These are phyloP conservation scores for Drosophila percnosoma DNA, from an alignment of 2,888 invertebrate genomes.

Conservation along the genomic window DNA sequence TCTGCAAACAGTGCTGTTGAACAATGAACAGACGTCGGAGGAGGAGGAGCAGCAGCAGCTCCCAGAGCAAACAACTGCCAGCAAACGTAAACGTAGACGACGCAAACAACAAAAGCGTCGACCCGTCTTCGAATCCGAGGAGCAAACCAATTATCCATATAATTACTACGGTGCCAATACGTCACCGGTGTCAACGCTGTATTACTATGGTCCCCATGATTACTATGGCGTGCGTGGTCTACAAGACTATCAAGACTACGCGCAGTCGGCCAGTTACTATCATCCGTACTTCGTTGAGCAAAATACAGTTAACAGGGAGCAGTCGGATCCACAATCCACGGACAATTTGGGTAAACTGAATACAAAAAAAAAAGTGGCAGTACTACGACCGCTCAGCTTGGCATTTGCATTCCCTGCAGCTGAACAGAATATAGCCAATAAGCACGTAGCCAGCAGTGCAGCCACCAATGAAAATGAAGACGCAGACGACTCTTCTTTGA, in stretches of 20 bases:
- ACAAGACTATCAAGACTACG: slow-evolving; percentile 38
- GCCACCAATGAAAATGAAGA: slow-evolving; percentile 16
- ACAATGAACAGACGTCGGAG: background rate
- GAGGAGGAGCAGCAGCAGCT: slow-evolving; percentile 11
- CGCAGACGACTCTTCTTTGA: background rate
- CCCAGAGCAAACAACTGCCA: slow-evolving; percentile 19
- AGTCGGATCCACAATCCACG: background rate
- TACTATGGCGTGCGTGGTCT: slow-evolving; percentile 59
- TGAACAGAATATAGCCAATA: background rate
- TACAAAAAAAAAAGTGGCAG: slow-evolving; percentile 45
- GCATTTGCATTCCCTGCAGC: slow-evolving; percentile 14
- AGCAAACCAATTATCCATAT: slow-evolving; percentile 38
- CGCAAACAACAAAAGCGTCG: slow-evolving; percentile 59
- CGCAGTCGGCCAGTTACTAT: slow-evolving; percentile 34
- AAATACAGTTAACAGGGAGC: background rate
- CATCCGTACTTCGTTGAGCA: slow-evolving; percentile 15
- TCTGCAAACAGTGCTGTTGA: slow-evolving; percentile 13
- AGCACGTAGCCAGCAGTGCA: background rate
- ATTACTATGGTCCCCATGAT: slow-evolving; percentile 47
- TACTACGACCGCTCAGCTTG: slow-evolving; percentile 49
- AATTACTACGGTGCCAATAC: slow-evolving; percentile 38
- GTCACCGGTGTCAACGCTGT: slow-evolving; percentile 26
- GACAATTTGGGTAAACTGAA: slow-evolving; percentile 30
- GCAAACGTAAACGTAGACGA: slow-evolving; percentile 59
- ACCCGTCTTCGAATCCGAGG: slow-evolving; percentile 38